Base-by-base conservation (phyloP, 64 coral and sea anemone species). In the Acropora yongei region DNA sequence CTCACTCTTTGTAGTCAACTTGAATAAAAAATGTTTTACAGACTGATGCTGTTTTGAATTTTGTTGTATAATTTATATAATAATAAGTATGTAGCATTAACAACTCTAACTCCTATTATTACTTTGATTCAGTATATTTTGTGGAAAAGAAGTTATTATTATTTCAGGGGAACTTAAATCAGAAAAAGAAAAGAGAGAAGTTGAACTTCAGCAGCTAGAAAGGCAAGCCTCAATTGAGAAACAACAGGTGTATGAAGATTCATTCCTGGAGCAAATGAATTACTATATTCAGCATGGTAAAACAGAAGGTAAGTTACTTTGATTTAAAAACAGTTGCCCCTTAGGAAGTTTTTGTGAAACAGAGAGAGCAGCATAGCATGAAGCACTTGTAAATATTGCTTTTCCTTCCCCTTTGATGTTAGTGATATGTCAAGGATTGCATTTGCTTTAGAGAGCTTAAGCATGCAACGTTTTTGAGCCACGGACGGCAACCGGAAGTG, bases 241-340 rank as follows among this genome's bases (percentile, higher is more conserved):
- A 76, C 95, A 94, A 47, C 91, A 97, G 12, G 95, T 97, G 2
- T 97, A 97, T 87, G 93, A 97, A 53, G 95, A 97, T 79, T 92
- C 95, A 6, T 97, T 97, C 71, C 78, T 97, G 53, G 92, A 97
- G 68, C 95, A 97, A 78, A 97, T 97, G 95, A 97, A 88, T 65
- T 97, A 97, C 80, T 97, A 97, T 57, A 93, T 94, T 49, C 92
- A 97, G 53, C 93, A 94, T 84, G 95, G 95, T 20, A 89, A 91
- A 13, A 97, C 95, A 49, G 95, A 97, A 87, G 93, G 95, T 97
- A 83, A 72, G 17, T 6, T 43, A 18, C 18, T 1, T 3, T 5
- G 68, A 10, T 10, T 10, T n/a, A n/a, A n/a, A n/a, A n/a, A n/a
- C n/a, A n/a, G n/a, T n/a, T n/a, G n/a, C n/a, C n/a, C n/a, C n/a